These are phyloP conservation scores for Reticulitermes lucifugus DNA, from an alignment of 2,888 invertebrate genomes.

Conservation along the genomic window DNA sequence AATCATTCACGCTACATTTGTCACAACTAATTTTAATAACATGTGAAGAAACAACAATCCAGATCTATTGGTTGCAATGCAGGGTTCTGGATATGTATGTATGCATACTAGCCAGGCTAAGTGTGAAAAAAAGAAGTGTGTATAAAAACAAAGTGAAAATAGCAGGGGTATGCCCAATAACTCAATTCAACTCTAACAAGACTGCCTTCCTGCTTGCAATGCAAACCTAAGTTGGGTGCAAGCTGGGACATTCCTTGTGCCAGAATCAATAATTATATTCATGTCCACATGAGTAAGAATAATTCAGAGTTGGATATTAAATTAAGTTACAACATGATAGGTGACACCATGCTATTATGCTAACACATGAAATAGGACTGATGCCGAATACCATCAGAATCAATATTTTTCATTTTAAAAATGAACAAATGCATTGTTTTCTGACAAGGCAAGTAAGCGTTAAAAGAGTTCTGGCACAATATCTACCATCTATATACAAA, in stretches of 20 bases:
- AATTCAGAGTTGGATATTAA: background rate
- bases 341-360: background rate
- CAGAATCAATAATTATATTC: conserved; percentile 12
- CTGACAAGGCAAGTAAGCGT: background rate
- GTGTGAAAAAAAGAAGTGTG: background rate
- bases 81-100: background rate
- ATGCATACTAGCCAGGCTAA: background rate
- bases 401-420: background rate
- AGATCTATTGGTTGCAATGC: conserved; percentile 2
- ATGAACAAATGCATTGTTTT: background rate
- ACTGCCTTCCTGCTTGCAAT: conserved; percentile 41
- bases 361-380: background rate
- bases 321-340: background rate
- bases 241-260: conserved; percentile 35
- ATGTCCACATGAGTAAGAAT: conserved; percentile 31
- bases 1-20: background rate
- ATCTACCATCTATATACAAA: background rate
- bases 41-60: background rate
- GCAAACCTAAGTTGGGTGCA: conserved; percentile 42
- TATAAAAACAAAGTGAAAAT: background rate
- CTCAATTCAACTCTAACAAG: conserved; percentile 14
- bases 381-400: background rate
- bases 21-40: background rate
- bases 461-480: background rate
- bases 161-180: background rate